These are phyloP conservation scores for Idaea dimidiata DNA, from an alignment of 2,888 invertebrate species.

Conservation along the genomic window DNA sequence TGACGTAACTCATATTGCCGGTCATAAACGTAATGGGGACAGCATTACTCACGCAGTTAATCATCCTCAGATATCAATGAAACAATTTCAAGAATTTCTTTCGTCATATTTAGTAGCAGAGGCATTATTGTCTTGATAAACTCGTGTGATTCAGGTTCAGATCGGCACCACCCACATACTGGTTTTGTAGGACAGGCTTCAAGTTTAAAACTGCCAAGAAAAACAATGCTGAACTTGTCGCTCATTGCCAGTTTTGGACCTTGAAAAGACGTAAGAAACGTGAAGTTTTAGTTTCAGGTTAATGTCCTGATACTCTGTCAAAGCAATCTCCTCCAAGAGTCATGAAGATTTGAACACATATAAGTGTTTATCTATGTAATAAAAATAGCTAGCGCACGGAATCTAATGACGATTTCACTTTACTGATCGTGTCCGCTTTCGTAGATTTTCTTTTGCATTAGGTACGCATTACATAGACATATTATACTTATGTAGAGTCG, in stretches of 20 bases:
- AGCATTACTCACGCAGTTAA: background rate
- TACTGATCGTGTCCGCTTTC: constrained; percentile 26
- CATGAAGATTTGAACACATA: too few relatives aligned
- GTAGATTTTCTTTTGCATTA: constrained; percentile 31
- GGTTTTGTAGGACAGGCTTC: too few relatives aligned
- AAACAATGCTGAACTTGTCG: too few relatives aligned
- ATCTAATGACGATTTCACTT: constrained; percentile 33
- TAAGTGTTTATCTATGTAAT: background rate
- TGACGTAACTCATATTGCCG: constrained; percentile 10
- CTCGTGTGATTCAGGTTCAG: background rate
- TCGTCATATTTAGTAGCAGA: constrained; percentile 10
- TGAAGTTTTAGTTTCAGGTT: too few relatives aligned
- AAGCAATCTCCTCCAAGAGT: too few relatives aligned
- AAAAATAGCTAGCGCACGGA: constrained; percentile 25
- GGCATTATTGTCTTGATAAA: background rate
- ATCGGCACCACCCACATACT: too few relatives aligned
- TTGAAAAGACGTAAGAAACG: too few relatives aligned
- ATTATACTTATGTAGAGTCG: constrained; percentile 15
- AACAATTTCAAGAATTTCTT: constrained; percentile 1
- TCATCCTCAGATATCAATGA: background rate
- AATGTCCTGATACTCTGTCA: too few relatives aligned
- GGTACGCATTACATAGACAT: constrained; percentile 2
- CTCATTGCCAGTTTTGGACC: too few relatives aligned
- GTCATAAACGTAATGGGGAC: background rate
- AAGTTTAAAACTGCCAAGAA: too few relatives aligned